Conservation (phyloP, 2,888 invertebrate genomes). For the Phorcus lineatus region DNA sequence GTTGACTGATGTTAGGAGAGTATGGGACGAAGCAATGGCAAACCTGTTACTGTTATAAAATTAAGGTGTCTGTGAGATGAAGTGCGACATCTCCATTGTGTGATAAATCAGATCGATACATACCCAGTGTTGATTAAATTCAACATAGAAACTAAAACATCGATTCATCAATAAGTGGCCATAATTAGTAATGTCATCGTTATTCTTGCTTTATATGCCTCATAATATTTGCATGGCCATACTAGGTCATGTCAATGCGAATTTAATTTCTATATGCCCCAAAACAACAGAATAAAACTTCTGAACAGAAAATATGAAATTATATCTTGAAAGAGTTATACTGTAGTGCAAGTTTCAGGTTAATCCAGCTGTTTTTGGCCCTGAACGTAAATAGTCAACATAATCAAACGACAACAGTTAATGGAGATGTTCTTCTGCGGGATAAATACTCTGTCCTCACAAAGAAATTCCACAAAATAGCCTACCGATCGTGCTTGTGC, state of each 20-base stretch:
- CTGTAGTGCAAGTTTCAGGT: too few species aligned
- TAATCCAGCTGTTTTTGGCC: too few species aligned
- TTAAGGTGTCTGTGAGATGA: neutral
- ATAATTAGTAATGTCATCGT: neutral
- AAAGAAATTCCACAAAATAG: neutral
- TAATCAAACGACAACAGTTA: too few species aligned
- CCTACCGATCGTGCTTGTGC: conserved; percentile 68
- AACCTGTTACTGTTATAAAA: too few species aligned
- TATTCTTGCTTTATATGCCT: too few species aligned
- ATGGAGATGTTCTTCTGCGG: too few species aligned
- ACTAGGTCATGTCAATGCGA: neutral
- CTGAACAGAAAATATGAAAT: conserved; percentile 12
- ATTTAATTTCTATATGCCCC: conserved; percentile 20
- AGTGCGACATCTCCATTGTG: neutral
- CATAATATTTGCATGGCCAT: too few species aligned
- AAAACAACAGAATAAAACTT: neutral
- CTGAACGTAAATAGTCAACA: too few species aligned
- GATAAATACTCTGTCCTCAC: too few species aligned
- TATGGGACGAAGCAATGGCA: too few species aligned
- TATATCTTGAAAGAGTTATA: too few species aligned
- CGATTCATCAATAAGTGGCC: neutral
- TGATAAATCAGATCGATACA: neutral
- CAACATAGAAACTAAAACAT: conserved; percentile 1
- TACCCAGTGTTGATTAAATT: neutral
- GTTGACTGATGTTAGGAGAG: too few species aligned